Base-by-base conservation (phyloP, 2,888 invertebrate species). In the Panorpa germanica region DNA sequence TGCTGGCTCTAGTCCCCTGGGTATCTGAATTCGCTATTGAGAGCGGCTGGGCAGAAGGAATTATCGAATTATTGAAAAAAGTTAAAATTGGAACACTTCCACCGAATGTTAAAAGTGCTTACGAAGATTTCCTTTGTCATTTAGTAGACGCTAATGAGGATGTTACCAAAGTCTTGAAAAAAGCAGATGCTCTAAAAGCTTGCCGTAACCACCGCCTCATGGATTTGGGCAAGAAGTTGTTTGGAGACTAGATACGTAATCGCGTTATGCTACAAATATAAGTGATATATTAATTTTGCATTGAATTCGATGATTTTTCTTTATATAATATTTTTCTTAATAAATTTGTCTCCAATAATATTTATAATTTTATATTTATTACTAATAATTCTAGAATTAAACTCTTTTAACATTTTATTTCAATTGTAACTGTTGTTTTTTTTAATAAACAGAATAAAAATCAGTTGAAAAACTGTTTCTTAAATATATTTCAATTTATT, bases 11-110 rank as follows among this genome's bases (percentile, higher is more conserved):
- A 35, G 68, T 86, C 36, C 82, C 85, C 4, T 86, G 86, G 86
- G 71, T 86, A 37, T 81, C 82, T 0, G 83, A 86, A 44, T 86
- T 86, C 53, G 77, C 83, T 4, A 73, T 88, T 35, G 88, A 88
- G 44, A 85, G 85, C 48, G 88, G 88, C n/a, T 90, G 88, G 85
- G 78, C 82, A 4, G 75, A 82, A 47, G 86, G 85, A 8, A 85
- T 88, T 32, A 63, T 83, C 29, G 73, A 74, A 43, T 77, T 76
- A 41, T 59, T 90, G 39, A 70, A 70, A 37, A 78, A 81, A 55
- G 83, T 86, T 2, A 80, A 78, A 54, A 65, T 77, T 40, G 83
- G 82, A 30, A 73, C 77, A 3, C 56, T 88, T 28, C 77, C 76
- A 19, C 70, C 77, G 1, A 85, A 82, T 50, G 75, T 85, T 0